phyloP scores from a whole-genome alignment of 2,113 vertebrate species.

The Sander vitreus region DNA sequence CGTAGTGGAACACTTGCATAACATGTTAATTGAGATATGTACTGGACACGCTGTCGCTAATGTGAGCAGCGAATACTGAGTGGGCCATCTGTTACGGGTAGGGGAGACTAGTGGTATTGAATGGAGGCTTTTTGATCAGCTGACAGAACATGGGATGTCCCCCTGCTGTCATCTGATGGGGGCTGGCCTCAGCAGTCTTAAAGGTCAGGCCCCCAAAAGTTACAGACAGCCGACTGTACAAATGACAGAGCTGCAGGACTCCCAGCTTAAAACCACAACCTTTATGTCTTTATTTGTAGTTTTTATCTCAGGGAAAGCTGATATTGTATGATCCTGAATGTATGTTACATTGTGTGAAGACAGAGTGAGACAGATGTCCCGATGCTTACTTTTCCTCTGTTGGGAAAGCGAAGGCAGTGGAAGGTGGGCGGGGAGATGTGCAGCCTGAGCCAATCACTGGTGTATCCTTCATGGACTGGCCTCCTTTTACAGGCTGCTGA shows the following conservation, averaged over 20 bases:
- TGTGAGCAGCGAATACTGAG: slow-evolving; percentile 45
- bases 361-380: slow-evolving; percentile 67
- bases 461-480: slow-evolving; percentile 78
- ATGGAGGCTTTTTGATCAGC: slow-evolving; percentile 70
- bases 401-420: slow-evolving; percentile 12
- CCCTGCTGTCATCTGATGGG: slow-evolving; percentile 59
- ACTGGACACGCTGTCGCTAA: slow-evolving; percentile 37
- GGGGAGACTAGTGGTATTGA: slow-evolving; percentile 48
- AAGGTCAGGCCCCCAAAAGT: slow-evolving; percentile 67
- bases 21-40: slow-evolving; percentile 63
- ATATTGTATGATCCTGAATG: neutral
- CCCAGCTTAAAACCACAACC: neutral
- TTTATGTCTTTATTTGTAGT: neutral
- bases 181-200: slow-evolving; percentile 63
- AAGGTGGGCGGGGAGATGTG: slow-evolving; percentile 23
- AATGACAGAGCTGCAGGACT: slow-evolving; percentile 20
- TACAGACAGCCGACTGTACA: slow-evolving; percentile 28
- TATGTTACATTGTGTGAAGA: slow-evolving; percentile 47
- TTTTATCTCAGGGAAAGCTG: neutral
- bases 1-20: slow-evolving; percentile 58
- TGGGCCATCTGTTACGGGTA: slow-evolving; percentile 59
- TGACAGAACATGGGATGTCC: slow-evolving; percentile 70
- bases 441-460: slow-evolving; percentile 60
- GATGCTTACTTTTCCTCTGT: slow-evolving; percentile 61
- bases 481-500: slow-evolving; percentile 92